Conservation (phyloP, 2,797 vertebrate genomes). For the Darevskia nairensis region DNA sequence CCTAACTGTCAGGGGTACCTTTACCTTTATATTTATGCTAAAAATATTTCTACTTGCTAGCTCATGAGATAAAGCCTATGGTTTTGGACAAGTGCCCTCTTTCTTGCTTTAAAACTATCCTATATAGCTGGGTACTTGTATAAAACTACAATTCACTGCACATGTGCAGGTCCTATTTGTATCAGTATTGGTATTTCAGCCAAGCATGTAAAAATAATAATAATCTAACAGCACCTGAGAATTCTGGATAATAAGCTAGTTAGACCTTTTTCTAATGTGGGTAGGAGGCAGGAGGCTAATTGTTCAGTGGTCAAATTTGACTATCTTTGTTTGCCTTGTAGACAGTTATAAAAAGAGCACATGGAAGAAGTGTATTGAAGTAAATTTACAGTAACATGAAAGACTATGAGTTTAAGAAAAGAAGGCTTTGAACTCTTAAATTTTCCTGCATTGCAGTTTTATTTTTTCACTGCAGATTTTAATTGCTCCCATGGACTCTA, state of each 20-base stretch:
- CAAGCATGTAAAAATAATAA: background rate
- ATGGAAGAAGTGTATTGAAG: background rate
- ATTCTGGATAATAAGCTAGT: background rate
- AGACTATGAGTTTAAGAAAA: background rate
- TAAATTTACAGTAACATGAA: conserved; percentile 1
- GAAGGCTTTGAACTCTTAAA: conserved; percentile 41
- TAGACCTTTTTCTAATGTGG: background rate
- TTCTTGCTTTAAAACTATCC: background rate
- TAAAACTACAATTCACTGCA: background rate
- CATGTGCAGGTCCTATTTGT: background rate
- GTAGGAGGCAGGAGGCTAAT: background rate
- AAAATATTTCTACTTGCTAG: background rate
- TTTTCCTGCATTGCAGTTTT: conserved; percentile 21
- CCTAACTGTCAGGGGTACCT: too few species aligned
- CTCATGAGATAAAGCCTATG: too few species aligned
- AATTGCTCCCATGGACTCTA: conserved; percentile 59
- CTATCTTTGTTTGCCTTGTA: background rate
- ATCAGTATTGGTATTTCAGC: background rate
- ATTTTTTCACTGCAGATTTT: conserved; percentile 43
- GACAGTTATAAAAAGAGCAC: background rate
- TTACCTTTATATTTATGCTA: background rate
- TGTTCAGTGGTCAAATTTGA: background rate
- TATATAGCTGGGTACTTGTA: background rate
- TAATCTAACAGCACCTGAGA: background rate
- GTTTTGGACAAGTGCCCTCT: background rate